Evolutionary conservation across 2,888 invertebrate genomes (phyloP).

Genomic region (Diarsia mendica): DNA sequence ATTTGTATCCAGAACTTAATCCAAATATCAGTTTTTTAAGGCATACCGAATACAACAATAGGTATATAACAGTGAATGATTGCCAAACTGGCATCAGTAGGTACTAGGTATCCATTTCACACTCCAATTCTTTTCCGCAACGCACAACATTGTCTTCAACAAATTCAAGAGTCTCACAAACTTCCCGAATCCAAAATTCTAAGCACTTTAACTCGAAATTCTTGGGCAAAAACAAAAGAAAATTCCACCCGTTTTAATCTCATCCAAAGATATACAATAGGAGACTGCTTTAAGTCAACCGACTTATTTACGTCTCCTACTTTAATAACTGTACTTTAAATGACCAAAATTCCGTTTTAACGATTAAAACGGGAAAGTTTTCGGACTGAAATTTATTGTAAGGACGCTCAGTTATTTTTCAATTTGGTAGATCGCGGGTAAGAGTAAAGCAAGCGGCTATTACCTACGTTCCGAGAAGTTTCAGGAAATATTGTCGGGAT

Average conservation of each 20-base stretch:
- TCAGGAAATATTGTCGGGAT: conserved; percentile 71
- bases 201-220: conserved; percentile 43
- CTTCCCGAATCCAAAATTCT: conserved; percentile 37
- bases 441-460: conserved; percentile 81
- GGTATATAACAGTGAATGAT: not conserved
- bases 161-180: conserved; percentile 28
- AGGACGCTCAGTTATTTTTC: conserved; percentile 88
- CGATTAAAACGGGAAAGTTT: conserved; percentile 80
- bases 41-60: not conserved
- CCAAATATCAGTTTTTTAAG: not conserved
- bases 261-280: conserved; percentile 54
- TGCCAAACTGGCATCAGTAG: not conserved
- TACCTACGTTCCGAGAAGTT: conserved; percentile 78
- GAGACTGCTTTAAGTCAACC: conserved; percentile 58
- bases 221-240: conserved; percentile 59
- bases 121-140: conserved; percentile 19
- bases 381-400: conserved; percentile 80
- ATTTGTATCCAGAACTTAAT: too few species aligned
- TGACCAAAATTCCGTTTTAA: conserved; percentile 78
- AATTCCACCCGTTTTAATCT: conserved; percentile 62
- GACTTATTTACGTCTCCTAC: conserved; percentile 74
- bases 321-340: conserved; percentile 78
- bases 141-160: conserved; percentile 21
- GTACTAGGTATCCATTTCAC: conserved; percentile 12
- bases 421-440: conserved; percentile 83